Conservation (phyloP, 2,797 vertebrate species). For the Triplophysa bombifrons region DNA sequence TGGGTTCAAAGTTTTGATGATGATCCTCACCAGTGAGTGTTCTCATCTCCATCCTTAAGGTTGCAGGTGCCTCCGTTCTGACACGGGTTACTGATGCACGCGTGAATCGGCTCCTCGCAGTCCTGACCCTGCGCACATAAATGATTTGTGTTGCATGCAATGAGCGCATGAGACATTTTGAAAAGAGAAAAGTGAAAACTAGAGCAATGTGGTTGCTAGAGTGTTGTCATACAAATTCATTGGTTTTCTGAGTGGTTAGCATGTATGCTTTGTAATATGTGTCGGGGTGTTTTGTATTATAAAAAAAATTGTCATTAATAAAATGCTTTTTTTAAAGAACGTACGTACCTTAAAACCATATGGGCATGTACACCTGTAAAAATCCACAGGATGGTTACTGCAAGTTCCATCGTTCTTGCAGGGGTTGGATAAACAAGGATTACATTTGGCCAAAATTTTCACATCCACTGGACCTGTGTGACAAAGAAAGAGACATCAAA, state of each 20-base stretch:
- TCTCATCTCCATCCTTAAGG: slow-evolving; percentile 92
- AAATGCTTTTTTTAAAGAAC: too few relatives aligned
- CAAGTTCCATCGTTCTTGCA: slow-evolving; percentile 97
- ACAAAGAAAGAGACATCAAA: slow-evolving; percentile 60
- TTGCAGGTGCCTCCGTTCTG: slow-evolving; percentile 91
- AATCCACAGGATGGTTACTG: slow-evolving; percentile 91
- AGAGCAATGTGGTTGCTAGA: too few relatives aligned
- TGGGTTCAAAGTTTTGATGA: not conserved
- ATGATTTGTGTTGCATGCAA: slow-evolving; percentile 17
- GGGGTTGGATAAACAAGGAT: slow-evolving; percentile 93
- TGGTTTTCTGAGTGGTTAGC: not conserved
- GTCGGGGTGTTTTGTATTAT: not conserved
- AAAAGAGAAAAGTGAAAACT: too few relatives aligned
- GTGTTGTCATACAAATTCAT: too few relatives aligned
- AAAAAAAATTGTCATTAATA: too few relatives aligned
- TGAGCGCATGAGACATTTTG: too few relatives aligned
- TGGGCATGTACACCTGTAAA: slow-evolving; percentile 94
- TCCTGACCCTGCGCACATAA: slow-evolving; percentile 84
- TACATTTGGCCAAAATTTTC: slow-evolving; percentile 92
- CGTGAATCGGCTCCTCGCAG: slow-evolving; percentile 92
- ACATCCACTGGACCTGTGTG: slow-evolving; percentile 88
- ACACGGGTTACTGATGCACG: slow-evolving; percentile 93
- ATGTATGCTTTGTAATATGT: not conserved
- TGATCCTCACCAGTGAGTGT: slow-evolving; percentile 58
- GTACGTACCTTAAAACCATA: slow-evolving; percentile 96